These are phyloP conservation scores for Asarcornis scutulata DNA, from an alignment of 2,113 vertebrate species.

Conservation along the genomic window DNA sequence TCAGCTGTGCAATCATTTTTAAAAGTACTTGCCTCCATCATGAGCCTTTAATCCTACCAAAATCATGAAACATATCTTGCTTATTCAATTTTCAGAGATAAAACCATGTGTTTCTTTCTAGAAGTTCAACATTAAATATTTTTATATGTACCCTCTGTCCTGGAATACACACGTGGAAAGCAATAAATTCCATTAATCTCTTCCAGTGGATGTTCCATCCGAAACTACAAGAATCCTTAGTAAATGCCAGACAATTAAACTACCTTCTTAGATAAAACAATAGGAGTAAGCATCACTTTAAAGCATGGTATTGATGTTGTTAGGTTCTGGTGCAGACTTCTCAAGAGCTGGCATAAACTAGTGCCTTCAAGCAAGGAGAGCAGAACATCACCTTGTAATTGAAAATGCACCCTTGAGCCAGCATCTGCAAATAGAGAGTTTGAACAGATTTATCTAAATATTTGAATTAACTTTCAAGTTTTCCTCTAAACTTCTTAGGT, in stretches of 20 bases:
- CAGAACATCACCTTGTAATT: neutral
- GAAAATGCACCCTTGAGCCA: neutral
- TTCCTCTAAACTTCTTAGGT: neutral
- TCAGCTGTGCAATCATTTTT: neutral
- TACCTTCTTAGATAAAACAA: neutral
- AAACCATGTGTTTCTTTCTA: accelerated
- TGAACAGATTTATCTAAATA: neutral
- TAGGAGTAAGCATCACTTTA: neutral
- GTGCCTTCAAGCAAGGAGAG: neutral
- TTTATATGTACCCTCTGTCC: accelerated
- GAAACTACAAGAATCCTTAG: neutral
- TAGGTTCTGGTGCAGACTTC: neutral
- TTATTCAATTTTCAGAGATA: neutral
- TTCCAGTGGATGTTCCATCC: neutral
- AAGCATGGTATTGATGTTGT: neutral
- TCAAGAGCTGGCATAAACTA: neutral
- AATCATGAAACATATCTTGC: neutral
- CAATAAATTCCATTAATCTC: neutral
- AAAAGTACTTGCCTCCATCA: neutral
- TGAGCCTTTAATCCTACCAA: neutral
- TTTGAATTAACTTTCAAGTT: neutral
- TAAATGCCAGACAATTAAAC: neutral
- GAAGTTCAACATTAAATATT: neutral
- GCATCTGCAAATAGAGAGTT: neutral
- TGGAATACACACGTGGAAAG: neutral